phyloP scores from a whole-genome alignment of 1,140 invertebrate genomes.

The Steinernema khuongi region DNA sequence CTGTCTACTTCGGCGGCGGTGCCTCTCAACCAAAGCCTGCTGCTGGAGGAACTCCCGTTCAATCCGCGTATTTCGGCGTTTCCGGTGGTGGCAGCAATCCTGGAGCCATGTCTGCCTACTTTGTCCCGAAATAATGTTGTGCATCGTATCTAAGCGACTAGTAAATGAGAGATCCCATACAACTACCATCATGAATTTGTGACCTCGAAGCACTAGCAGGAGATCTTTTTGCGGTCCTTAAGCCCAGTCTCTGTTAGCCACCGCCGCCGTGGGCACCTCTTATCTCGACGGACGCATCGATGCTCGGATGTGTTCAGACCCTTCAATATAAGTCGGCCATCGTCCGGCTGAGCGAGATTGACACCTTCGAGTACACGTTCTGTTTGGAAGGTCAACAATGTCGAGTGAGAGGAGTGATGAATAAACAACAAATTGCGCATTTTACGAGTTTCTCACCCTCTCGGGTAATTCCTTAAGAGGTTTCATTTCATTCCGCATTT shows the following conservation, averaged over 20 bases:
- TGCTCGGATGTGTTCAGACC: too few species aligned
- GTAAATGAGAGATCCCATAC: background rate
- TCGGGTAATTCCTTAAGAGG: too few species aligned
- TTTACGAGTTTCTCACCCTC: background rate
- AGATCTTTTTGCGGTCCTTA: too few species aligned
- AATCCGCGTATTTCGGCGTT: slow-evolving; percentile 18
- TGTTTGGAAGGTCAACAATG: slow-evolving; percentile 1
- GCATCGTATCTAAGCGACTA: background rate
- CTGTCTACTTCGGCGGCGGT: slow-evolving; percentile 19
- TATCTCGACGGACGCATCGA: too few species aligned
- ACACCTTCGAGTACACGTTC: background rate
- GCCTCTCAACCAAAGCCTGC: background rate
- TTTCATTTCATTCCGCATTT: background rate
- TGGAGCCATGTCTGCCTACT: slow-evolving; percentile 22
- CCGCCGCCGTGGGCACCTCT: too few species aligned
- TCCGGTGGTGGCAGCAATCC: background rate
- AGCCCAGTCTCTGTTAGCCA: too few species aligned
- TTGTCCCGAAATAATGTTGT: slow-evolving; percentile 13
- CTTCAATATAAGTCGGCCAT: too few species aligned
- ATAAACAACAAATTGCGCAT: background rate
- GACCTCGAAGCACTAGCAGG: too few species aligned
- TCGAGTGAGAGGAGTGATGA: background rate
- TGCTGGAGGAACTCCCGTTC: slow-evolving; percentile 15
- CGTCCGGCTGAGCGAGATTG: too few species aligned
- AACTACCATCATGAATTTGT: too few species aligned